Evolutionary conservation across 2,113 vertebrate species (phyloP).

Genomic region (Hippopotamus amphibius): DNA sequence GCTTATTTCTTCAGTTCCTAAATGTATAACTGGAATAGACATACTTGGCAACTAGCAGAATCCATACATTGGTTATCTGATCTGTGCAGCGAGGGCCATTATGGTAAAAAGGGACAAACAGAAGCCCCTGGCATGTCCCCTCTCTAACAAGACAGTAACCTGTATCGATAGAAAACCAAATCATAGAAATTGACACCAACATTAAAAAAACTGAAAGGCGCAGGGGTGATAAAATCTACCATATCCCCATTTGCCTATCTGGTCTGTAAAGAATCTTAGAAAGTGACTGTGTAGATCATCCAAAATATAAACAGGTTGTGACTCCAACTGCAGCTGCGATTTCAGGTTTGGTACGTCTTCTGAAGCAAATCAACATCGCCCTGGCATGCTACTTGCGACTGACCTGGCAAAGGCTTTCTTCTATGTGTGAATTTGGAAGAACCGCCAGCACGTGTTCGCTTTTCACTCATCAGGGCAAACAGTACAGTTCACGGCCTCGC

Average conservation of each 20-base stretch:
- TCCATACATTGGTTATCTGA: neutral
- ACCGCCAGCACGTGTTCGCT: neutral
- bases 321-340: neutral
- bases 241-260: neutral
- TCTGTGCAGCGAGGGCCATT: neutral
- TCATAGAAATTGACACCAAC: neutral
- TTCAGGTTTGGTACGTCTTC: neutral
- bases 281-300: neutral
- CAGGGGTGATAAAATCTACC: neutral
- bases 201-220: neutral
- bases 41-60: neutral
- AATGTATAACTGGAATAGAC: neutral
- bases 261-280: neutral
- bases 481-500: neutral
- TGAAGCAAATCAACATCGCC: neutral
- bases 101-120: neutral
- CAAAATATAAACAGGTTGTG: neutral
- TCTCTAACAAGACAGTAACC: neutral
- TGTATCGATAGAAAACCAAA: neutral
- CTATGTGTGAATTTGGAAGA: neutral
- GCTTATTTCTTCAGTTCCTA: neutral
- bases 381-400: fast-evolving
- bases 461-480: neutral
- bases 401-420: neutral
- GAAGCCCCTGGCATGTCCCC: neutral